Evolutionary conservation across 2,113 vertebrate species (phyloP).

Genomic region (Prunella himalayana): DNA sequence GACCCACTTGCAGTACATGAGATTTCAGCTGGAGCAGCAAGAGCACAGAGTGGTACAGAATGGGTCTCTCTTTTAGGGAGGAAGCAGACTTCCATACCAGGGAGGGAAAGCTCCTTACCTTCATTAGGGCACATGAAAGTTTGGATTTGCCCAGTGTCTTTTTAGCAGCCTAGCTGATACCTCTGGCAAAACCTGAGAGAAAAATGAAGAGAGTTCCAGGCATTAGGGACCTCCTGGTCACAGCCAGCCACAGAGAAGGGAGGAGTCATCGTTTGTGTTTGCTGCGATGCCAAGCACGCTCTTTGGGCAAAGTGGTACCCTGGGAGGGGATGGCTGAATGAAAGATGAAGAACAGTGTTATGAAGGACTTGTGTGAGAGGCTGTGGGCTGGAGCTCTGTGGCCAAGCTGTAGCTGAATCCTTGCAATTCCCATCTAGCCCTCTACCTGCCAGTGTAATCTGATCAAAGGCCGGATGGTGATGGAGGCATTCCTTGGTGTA

Average conservation of each 20-base stretch:
- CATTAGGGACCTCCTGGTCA: fast-evolving
- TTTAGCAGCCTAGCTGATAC: not conserved
- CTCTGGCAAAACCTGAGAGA: not conserved
- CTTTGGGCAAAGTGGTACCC: not conserved
- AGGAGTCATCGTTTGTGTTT: fast-evolving
- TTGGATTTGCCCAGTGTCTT: not conserved
- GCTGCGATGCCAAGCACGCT: not conserved
- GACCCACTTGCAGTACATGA: fast-evolving
- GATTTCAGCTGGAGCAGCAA: not conserved
- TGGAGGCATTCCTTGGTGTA: not conserved
- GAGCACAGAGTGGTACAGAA: not conserved
- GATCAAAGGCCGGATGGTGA: not conserved
- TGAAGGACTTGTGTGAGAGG: not conserved
- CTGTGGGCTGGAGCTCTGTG: not conserved
- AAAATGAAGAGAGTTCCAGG: fast-evolving
- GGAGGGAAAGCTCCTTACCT: not conserved
- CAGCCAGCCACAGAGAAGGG: not conserved
- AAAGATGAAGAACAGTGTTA: not conserved
- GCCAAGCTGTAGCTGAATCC: not conserved
- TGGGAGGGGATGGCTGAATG: not conserved
- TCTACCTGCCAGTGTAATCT: not conserved
- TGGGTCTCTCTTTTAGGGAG: not conserved
- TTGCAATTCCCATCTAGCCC: not conserved
- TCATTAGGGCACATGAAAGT: not conserved
- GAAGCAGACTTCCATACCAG: not conserved